Evolutionary conservation across 2,113 vertebrate genomes (phyloP).

Genomic region (Pyxicephalus adspersus): DNA sequence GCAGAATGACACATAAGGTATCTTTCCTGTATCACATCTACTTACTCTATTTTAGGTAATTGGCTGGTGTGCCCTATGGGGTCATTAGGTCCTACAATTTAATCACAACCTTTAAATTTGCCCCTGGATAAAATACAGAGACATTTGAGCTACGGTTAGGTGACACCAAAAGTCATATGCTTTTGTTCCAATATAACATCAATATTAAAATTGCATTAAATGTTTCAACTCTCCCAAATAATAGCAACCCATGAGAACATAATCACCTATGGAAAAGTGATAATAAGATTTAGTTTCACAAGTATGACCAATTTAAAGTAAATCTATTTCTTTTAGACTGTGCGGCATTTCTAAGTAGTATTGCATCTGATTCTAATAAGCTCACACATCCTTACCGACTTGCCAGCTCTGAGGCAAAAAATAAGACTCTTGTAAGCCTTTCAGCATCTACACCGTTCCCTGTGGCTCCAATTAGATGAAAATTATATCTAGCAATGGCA

Average conservation of each 20-base stretch:
- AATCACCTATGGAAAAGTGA: not conserved
- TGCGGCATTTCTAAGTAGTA: conserved; percentile 4
- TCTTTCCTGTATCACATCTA: too few species aligned
- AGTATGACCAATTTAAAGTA: conserved; percentile 29
- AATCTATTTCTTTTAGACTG: conserved; percentile 14
- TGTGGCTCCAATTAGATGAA: conserved; percentile 44
- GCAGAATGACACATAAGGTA: too few species aligned
- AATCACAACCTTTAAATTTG: too few species aligned
- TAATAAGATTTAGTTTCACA: conserved; percentile 9
- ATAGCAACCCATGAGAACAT: not conserved
- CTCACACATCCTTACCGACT: conserved; percentile 11
- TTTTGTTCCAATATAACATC: not conserved
- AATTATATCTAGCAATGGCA: conserved; percentile 34
- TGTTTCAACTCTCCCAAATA: not conserved
- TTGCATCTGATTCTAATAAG: conserved; percentile 22
- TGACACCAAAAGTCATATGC: too few species aligned
- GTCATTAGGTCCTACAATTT: too few species aligned
- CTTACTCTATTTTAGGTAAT: too few species aligned
- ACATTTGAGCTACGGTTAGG: too few species aligned
- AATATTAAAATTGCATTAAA: not conserved
- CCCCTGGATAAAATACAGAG: too few species aligned
- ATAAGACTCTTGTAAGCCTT: conserved; percentile 8
- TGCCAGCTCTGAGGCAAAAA: conserved; percentile 21
- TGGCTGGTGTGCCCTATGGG: too few species aligned
- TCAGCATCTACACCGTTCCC: conserved; percentile 22